Evolutionary conservation across 2,888 invertebrate genomes (phyloP).

Genomic region (Dasysyrphus albostriatus): DNA sequence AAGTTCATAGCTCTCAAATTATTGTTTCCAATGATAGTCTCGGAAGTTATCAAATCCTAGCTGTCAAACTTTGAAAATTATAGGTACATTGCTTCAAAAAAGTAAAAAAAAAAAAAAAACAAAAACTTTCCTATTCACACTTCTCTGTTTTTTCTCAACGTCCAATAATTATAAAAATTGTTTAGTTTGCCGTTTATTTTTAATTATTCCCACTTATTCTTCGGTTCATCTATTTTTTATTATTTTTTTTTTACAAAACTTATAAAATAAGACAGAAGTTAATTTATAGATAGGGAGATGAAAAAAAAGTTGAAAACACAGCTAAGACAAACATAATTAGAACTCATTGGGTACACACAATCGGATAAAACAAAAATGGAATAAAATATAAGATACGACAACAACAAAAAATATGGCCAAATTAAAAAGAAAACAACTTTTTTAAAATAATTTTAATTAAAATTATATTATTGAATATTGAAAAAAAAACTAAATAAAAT

Average conservation of each 20-base stretch:
- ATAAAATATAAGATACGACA: slow-evolving; percentile 32
- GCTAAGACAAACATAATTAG: slow-evolving; percentile 12
- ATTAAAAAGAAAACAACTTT: slow-evolving; percentile 54
- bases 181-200: slow-evolving; percentile 52
- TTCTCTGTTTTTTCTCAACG: slow-evolving; percentile 47
- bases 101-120: not conserved
- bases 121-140: slow-evolving; percentile 4
- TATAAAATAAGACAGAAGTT: slow-evolving; percentile 60
- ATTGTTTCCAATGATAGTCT: not conserved
- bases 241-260: slow-evolving; percentile 50
- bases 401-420: slow-evolving; percentile 64
- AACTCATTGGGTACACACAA: slow-evolving; percentile 50
- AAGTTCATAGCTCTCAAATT: not conserved
- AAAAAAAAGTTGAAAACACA: slow-evolving; percentile 36
- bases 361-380: slow-evolving; percentile 17
- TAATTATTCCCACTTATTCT: slow-evolving; percentile 42
- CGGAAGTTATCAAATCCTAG: not conserved
- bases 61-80: slow-evolving; percentile 42
- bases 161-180: slow-evolving; percentile 42
- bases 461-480: slow-evolving; percentile 66
- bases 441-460: slow-evolving; percentile 69
- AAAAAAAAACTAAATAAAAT: slow-evolving; percentile 21
- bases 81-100: slow-evolving; percentile 15
- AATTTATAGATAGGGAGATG: slow-evolving; percentile 65
- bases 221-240: slow-evolving; percentile 52